Conservation (phyloP, 53 echinoderm and acorn worm species). For the Patiria pectinifera region DNA sequence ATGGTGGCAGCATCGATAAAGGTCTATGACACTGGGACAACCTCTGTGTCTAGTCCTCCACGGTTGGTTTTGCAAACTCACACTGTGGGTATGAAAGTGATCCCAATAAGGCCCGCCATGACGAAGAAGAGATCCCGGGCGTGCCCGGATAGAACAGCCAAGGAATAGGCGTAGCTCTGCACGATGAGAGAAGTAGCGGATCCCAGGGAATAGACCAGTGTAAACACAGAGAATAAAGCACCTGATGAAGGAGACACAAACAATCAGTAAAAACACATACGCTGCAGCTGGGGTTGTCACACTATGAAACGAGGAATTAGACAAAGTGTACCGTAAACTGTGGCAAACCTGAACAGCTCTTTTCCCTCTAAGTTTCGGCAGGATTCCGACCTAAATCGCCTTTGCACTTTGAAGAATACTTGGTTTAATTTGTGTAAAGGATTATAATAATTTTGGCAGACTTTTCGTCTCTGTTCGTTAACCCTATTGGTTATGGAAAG, state of each 20-base stretch:
- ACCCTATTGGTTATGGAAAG: too few species aligned
- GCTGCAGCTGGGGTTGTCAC: too few species aligned
- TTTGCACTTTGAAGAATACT: too few species aligned
- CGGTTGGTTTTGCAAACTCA: neutral
- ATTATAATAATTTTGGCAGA: too few species aligned
- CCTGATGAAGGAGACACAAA: neutral
- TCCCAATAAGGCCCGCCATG: neutral
- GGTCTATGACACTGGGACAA: neutral
- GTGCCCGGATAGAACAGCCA: neutral
- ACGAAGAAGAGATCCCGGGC: neutral
- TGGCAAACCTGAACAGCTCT: too few species aligned
- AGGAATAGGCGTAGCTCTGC: conserved; percentile 12
- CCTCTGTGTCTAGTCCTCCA: neutral
- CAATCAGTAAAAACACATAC: too few species aligned
- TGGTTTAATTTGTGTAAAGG: too few species aligned
- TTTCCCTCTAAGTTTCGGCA: too few species aligned
- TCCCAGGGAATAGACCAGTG: neutral
- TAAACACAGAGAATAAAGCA: neutral
- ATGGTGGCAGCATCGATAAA: neutral
- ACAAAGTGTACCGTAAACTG: too few species aligned
- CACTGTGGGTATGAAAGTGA: neutral
- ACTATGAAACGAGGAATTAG: too few species aligned
- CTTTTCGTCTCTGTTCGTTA: too few species aligned
- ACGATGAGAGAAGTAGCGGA: neutral
- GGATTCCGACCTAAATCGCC: too few species aligned